A percentile compares a stretch with the other conserved stretches of the same genome.
These are phyloP conservation scores for Aphaenogaster floridana DNA, from an alignment of 1,140 invertebrate species.

Conservation along the genomic window DNA sequence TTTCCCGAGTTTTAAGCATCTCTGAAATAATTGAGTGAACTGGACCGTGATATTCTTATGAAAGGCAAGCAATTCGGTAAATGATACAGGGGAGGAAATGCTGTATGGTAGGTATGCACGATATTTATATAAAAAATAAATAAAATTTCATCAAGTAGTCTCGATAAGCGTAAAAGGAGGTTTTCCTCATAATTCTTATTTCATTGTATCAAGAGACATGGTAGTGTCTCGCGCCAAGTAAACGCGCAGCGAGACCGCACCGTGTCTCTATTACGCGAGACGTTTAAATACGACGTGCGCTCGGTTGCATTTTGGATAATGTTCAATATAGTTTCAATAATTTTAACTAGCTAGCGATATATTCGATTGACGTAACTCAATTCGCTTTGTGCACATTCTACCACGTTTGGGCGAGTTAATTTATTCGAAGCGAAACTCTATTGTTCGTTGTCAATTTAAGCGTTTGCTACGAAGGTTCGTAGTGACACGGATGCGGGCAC, in stretches of 20 bases:
- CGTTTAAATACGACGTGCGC: background rate
- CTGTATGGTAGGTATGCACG: background rate
- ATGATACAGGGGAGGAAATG: background rate
- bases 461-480: conserved; percentile 3
- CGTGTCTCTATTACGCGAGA: too few relatives aligned
- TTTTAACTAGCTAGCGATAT: background rate
- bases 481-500: background rate
- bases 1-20: conserved; percentile 2
- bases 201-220: too few relatives aligned
- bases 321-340: background rate
- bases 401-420: background rate
- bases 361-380: background rate
- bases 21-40: background rate
- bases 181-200: background rate
- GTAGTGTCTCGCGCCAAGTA: too few relatives aligned
- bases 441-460: background rate
- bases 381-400: background rate
- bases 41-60: background rate
- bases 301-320: background rate
- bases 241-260: too few relatives aligned
- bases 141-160: background rate
- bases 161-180: background rate
- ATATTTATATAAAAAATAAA: background rate
- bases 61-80: background rate
- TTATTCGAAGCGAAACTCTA: background rate